Evolutionary conservation across 2,797 vertebrate species (phyloP).

Genomic region (Mormyrops boulengeri): DNA sequence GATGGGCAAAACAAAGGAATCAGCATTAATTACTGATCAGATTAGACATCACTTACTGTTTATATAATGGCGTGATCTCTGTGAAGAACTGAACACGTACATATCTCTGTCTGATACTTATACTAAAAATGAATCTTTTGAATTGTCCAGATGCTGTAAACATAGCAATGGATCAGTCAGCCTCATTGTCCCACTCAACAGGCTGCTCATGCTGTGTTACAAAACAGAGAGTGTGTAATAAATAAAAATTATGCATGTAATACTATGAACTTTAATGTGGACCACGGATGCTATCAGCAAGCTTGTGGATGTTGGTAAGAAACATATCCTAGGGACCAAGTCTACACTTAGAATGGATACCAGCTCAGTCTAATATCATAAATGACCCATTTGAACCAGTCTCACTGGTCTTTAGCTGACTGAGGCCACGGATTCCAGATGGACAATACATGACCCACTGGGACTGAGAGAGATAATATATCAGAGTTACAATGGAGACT

Average conservation of each 20-base stretch:
- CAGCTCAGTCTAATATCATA: not conserved
- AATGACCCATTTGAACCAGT: constrained; percentile 5
- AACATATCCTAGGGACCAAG: not conserved
- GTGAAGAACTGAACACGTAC: not conserved
- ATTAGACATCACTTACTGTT: not conserved
- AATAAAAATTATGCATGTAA: not conserved
- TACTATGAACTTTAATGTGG: not conserved
- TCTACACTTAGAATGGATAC: not conserved
- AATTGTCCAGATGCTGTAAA: not conserved
- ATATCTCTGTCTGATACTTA: not conserved
- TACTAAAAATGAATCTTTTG: not conserved
- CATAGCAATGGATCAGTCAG: not conserved
- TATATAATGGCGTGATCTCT: not conserved
- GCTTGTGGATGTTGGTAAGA: not conserved
- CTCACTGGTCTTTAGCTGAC: constrained; percentile 40
- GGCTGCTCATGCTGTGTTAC: not conserved
- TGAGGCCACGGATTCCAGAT: constrained; percentile 43
- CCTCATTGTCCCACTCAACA: not conserved
- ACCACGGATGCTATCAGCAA: not conserved
- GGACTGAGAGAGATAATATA: constrained; percentile 54
- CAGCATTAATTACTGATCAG: not conserved
- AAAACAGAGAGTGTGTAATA: not conserved
- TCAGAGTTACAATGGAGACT: constrained; percentile 52
- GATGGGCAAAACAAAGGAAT: not conserved
- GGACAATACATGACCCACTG: constrained; percentile 54